phyloP scores from a whole-genome alignment of 2,113 vertebrate genomes.

The Psophia crepitans region DNA sequence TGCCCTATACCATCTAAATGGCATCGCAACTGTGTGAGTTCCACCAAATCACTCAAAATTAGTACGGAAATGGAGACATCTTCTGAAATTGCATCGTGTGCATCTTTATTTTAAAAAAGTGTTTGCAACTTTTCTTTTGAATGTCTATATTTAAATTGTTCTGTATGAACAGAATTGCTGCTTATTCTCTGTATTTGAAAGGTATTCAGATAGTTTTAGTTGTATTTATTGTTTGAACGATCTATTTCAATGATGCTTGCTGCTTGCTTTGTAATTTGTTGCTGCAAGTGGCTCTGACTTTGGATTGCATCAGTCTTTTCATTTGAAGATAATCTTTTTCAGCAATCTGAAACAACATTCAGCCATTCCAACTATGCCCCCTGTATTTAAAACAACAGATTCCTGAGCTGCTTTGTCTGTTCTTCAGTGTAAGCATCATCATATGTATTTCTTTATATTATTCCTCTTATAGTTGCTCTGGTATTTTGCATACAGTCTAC shows the following conservation, averaged over 20 bases:
- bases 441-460: background rate
- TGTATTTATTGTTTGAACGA: conserved; percentile 28
- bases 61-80: background rate
- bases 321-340: background rate
- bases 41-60: background rate
- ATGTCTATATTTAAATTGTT: background rate
- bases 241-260: background rate
- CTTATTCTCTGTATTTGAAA: conserved; percentile 15
- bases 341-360: background rate
- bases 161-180: background rate
- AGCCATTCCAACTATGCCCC: background rate
- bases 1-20: background rate
- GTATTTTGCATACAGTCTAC: background rate
- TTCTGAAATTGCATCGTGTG: background rate
- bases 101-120: background rate
- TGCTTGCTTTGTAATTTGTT: conserved; percentile 28
- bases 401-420: background rate
- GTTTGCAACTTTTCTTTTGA: background rate
- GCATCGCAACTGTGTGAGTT: background rate
- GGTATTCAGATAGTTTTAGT: background rate
- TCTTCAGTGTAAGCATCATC: background rate
- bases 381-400: background rate
- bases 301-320: conserved; percentile 2
- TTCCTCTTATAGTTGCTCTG: background rate
- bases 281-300: background rate